Evolutionary conservation across 2,797 vertebrate genomes (phyloP).

Genomic region (Poliocrania exsul): DNA sequence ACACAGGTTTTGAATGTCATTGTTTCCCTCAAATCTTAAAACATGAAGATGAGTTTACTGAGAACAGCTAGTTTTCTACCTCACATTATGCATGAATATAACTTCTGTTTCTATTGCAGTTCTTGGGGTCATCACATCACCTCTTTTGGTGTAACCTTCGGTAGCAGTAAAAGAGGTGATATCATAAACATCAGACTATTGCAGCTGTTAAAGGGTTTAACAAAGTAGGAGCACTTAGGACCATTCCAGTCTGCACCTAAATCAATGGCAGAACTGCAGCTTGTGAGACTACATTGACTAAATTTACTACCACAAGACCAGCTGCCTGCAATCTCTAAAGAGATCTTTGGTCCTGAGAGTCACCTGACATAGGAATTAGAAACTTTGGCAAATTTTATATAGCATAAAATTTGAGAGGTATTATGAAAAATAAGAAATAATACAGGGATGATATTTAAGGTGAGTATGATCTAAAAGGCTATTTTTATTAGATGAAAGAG

Average conservation of each 20-base stretch:
- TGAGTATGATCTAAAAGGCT: not conserved
- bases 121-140: not conserved
- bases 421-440: not conserved
- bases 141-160: not conserved
- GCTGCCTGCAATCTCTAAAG: not conserved
- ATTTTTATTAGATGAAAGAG: not conserved
- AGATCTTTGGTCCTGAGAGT: not conserved
- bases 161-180: not conserved
- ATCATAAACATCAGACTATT: not conserved
- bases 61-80: not conserved
- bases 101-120: not conserved
- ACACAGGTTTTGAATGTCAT: not conserved
- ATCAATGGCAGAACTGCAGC: not conserved
- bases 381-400: not conserved
- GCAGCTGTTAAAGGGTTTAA: not conserved
- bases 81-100: not conserved
- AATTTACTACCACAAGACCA: not conserved
- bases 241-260: not conserved
- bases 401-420: not conserved
- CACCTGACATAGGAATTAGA: not conserved
- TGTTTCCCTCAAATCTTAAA: not conserved
- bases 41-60: not conserved
- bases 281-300: not conserved
- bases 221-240: not conserved
- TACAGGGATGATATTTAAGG: not conserved